These are phyloP conservation scores for Odontamblyopus rebecca DNA, from an alignment of 2,797 vertebrate genomes.

Conservation along the genomic window DNA sequence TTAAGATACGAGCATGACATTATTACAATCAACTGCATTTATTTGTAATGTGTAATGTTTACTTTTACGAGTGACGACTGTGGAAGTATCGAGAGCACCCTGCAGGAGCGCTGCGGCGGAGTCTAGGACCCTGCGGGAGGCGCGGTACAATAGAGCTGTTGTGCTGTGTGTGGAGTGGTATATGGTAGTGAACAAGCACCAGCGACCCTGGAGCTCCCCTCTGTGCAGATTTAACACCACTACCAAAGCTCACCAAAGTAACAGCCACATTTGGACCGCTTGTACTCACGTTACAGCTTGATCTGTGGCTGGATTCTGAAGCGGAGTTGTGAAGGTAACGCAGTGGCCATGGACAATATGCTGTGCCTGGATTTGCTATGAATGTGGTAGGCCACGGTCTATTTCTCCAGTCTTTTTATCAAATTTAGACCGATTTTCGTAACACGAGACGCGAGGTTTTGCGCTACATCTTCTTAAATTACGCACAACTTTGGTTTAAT, in stretches of 20 bases:
- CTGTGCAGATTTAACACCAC: constrained; percentile 47
- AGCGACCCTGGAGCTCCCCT: constrained; percentile 61
- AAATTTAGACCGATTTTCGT: neutral
- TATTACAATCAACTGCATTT: too few species aligned
- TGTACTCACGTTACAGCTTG: neutral
- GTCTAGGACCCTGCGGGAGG: constrained; percentile 83
- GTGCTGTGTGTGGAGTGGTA: constrained; percentile 72
- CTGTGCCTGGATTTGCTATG: constrained; percentile 66
- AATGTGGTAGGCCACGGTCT: constrained; percentile 62
- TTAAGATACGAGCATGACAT: too few species aligned
- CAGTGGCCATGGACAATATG: constrained; percentile 67
- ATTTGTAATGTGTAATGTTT: too few species aligned
- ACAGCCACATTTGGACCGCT: neutral
- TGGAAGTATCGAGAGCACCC: too few species aligned
- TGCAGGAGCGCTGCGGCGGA: constrained; percentile 70
- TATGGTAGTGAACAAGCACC: constrained; percentile 61
- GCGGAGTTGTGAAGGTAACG: constrained; percentile 69
- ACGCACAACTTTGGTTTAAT: neutral
- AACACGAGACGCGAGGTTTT: constrained; percentile 17
- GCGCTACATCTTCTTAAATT: too few species aligned
- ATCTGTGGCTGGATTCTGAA: constrained; percentile 9
- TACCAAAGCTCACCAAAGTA: neutral
- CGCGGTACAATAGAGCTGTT: constrained; percentile 93
- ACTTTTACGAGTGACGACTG: too few species aligned
- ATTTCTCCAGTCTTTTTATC: neutral